phyloP scores from a whole-genome alignment of 2,888 invertebrate species.

The Hypomecis atomaria region DNA sequence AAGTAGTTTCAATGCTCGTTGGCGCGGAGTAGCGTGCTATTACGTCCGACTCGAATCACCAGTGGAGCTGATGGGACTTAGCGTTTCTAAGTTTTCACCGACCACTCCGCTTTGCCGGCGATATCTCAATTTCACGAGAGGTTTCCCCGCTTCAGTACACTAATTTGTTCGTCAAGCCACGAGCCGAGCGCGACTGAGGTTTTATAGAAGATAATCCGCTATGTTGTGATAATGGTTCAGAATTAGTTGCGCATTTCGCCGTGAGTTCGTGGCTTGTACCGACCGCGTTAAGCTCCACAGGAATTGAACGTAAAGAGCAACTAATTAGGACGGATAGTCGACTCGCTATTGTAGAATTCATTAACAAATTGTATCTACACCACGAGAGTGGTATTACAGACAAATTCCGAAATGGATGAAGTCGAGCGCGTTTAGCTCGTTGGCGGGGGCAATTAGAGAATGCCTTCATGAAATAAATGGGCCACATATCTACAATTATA shows the following conservation, averaged over 20 bases:
- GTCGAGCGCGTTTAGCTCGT: slow-evolving; percentile 26
- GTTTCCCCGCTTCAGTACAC: slow-evolving; percentile 68
- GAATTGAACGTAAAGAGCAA: slow-evolving; percentile 69
- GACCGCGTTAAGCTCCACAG: slow-evolving; percentile 58
- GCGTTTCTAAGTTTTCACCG: slow-evolving; percentile 80
- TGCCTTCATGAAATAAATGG: slow-evolving; percentile 28
- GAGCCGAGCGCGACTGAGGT: slow-evolving; percentile 49
- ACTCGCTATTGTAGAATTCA: slow-evolving; percentile 71
- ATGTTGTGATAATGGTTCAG: slow-evolving; percentile 32
- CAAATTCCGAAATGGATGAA: slow-evolving; percentile 53
- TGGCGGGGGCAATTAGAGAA: slow-evolving; percentile 19
- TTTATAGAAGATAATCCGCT: slow-evolving; percentile 41
- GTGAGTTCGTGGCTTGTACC: slow-evolving; percentile 53
- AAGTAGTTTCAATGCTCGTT: slow-evolving; percentile 43
- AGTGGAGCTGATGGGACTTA: slow-evolving; percentile 69
- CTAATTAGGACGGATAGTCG: slow-evolving; percentile 70
- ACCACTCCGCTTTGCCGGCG: slow-evolving; percentile 65
- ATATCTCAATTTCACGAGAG: slow-evolving; percentile 74
- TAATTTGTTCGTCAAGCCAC: slow-evolving; percentile 66
- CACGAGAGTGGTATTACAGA: slow-evolving; percentile 56
- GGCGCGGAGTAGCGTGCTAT: slow-evolving; percentile 40
- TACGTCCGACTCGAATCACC: slow-evolving; percentile 57
- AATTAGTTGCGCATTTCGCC: slow-evolving; percentile 42
- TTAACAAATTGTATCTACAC: slow-evolving; percentile 62
- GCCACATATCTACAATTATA: slow-evolving; percentile 19